Evolutionary conservation across 2,888 invertebrate genomes (phyloP), one percentile per base, ranked within the genome.

Genomic region (Pterostichus niger): DNA sequence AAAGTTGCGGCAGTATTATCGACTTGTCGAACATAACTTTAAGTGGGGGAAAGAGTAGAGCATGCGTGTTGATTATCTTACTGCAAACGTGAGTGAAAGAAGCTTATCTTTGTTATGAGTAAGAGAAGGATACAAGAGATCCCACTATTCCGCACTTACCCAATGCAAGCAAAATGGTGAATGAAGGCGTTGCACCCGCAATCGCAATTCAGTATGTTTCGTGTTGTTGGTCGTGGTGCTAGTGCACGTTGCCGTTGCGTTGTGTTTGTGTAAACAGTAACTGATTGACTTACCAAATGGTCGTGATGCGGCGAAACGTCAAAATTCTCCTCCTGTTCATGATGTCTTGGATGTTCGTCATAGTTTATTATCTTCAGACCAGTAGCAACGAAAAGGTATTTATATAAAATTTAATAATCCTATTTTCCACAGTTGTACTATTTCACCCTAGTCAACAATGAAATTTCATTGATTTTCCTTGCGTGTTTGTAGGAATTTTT

Each of bases 301-400:
- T 84, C 83, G 88, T 85, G 85, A 93, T 93, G 93, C 90, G 93
- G 88, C 91, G 93, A 85, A 93, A 93, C 90, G 91, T 93, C 86
- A 93, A 93, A 90, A 91, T 93, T 87, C 89, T 93, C 87, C 89
- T 93, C 86, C 89, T 93, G 85, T 91, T 93, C 87, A 92, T 92
- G 86, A 91, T 92, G 89, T 91, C 92, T 86, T 93, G 93, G 93
- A 93, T 93, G 92, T 93, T 92, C 89, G 92, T 91, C 86, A 92
- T 93, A 88, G 91, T 93, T 89, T 93, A 92, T 90, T 93, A 93
- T 88, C 90, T 93, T 84, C 93, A 93, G 88, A 91, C 91, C 83
- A 91, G 91, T 84, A 90, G 90, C 86, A 92, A 92, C 86, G 89
- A 89, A 84, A 92, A 92, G 92, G 92, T 92, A 89, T 44, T 35